Evolutionary conservation across 2,797 vertebrate genomes (phyloP).

Genomic region (Peromyscus melanophrys): DNA sequence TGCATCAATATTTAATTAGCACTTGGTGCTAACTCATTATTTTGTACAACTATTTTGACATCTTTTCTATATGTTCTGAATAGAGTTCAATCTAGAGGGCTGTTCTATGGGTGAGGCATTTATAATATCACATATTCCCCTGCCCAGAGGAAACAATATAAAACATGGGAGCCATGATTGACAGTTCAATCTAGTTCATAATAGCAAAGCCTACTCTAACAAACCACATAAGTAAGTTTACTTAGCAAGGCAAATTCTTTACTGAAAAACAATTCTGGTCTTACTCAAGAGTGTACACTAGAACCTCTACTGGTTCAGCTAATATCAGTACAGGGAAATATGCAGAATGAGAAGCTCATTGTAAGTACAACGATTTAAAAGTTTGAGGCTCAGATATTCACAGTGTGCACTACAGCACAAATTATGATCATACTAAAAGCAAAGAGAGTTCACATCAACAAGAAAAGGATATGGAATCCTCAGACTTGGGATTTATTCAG

Average conservation of each 20-base stretch:
- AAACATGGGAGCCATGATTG: slow-evolving; percentile 83
- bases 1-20: slow-evolving; percentile 93
- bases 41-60: slow-evolving; percentile 90
- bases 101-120: slow-evolving; percentile 82
- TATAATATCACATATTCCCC: slow-evolving; percentile 75
- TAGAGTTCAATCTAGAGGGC: slow-evolving; percentile 86
- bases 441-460: background rate
- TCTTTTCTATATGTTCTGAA: slow-evolving; percentile 85
- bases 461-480: background rate
- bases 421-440: background rate
- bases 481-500: background rate
- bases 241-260: slow-evolving; percentile 54
- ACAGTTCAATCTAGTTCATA: slow-evolving; percentile 86
- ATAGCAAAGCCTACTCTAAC: slow-evolving; percentile 73
- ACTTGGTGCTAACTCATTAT: slow-evolving; percentile 91
- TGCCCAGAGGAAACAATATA: slow-evolving; percentile 78
- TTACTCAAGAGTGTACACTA: background rate
- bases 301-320: background rate
- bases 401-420: background rate
- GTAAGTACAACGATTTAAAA: background rate
- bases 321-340: background rate
- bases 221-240: slow-evolving; percentile 52
- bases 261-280: slow-evolving; percentile 48
- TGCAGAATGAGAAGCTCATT: background rate
- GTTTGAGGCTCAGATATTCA: background rate